Evolutionary conservation across 1,140 invertebrate species (phyloP), one percentile per base, ranked within the genome.

Genomic region (Frieseomelitta varia): DNA sequence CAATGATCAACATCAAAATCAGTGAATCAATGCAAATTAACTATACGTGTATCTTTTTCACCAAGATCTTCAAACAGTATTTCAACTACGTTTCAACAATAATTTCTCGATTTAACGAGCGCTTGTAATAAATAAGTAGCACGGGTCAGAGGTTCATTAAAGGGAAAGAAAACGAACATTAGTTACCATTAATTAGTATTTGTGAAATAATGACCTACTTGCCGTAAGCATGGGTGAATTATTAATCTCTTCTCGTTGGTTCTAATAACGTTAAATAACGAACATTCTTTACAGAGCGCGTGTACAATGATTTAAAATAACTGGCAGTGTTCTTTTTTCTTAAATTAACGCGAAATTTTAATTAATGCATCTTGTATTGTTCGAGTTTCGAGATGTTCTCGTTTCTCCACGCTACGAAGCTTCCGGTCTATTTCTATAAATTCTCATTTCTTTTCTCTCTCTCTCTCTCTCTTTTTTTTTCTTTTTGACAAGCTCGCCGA

Each of bases 341-440:
- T 39, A 27, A 63, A 77, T 27, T 39, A 65, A 65, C 17, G 47
- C 61, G 74, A 77, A 73, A 81, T 68, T 69, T 69, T 79, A 69
- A 79, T 81, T 73, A 81, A 63, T 56, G 53, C 69, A 63, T 73
- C n/a, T 72, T 51, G 39, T 27, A 61, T 81, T 72, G 27, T 56
- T 51, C 39, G 39, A 27, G 17, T 19, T 47, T 72, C 55, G 55
- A 51, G 39, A 24, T 53, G 39, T 12, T 14, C 51, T 27, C 10
- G n/a, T 27, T 47, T 53, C 30, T n/a, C 56, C 19, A 21, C 47
- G 17, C 56, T 21, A 21, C 71, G 24, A 67, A 67, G 58, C 63
- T 75, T 65, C 58, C 58, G 24, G 27, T 74, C 58, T 81, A 81
- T 81, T 81, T 81, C 27, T 30, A 71, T 75, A 24, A 30, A 55